Percentiles rank a stretch among this genome's conserved stretches.
Conservation (phyloP, 2,113 vertebrate genomes). For the Labrus mixtus region DNA sequence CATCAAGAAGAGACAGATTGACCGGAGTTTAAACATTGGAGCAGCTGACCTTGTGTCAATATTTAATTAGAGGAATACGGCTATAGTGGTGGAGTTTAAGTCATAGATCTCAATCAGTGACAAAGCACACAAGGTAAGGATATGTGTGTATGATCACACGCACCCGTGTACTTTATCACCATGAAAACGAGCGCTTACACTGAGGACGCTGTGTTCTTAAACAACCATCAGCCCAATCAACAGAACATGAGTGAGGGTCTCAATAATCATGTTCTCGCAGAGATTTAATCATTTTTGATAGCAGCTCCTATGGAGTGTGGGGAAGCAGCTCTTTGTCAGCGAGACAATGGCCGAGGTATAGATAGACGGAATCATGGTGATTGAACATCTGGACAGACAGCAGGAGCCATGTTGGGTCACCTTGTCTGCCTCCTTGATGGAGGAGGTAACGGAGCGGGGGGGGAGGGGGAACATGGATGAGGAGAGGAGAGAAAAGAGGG, state of each 20-base stretch:
- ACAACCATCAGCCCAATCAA: conserved; percentile 3
- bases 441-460: not conserved
- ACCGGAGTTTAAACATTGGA: conserved; percentile 10
- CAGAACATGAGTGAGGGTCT: conserved; percentile 31
- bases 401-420: conserved; percentile 61
- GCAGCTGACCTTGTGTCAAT: conserved; percentile 12
- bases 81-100: conserved; percentile 12
- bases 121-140: not conserved
- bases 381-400: conserved; percentile 65
- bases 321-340: conserved; percentile 29
- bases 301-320: conserved; percentile 23
- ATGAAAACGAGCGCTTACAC: fast-evolving
- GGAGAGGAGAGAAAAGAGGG: not conserved
- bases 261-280: conserved; percentile 29
- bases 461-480: no score
- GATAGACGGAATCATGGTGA: conserved; percentile 25
- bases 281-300: conserved; percentile 56
- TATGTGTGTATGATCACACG: not conserved
- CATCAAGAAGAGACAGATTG: conserved; percentile 38
- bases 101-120: conserved; percentile 41
- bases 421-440: conserved; percentile 38
- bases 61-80: conserved; percentile 44
- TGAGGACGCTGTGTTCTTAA: not conserved
- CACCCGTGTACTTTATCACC: not conserved
- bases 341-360: conserved; percentile 32